A percentile compares a stretch with the other conserved stretches of the same genome.
Conservation (phyloP, 2,797 vertebrate species). For the Notolepis coatsorum region DNA sequence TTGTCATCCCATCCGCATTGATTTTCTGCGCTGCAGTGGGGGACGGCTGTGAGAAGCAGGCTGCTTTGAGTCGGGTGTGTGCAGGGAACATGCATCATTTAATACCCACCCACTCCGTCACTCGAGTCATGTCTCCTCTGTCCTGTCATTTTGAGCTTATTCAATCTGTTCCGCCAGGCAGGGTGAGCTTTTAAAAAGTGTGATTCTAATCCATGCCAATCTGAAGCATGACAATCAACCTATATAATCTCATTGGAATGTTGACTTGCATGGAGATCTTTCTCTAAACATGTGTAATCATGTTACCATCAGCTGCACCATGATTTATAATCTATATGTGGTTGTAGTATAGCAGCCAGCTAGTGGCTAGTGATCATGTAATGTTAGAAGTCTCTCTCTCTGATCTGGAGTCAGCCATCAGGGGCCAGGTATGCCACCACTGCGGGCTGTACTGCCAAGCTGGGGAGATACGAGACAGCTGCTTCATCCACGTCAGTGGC, state of each 20-base stretch:
- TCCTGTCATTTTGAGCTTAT: constrained; percentile 65
- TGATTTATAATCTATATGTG: constrained; percentile 6
- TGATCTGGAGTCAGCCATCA: constrained; percentile 37
- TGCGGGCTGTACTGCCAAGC: constrained; percentile 8
- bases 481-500: constrained; percentile 35
- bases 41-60: constrained; percentile 42
- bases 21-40: constrained; percentile 36
- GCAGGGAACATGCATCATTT: constrained; percentile 74
- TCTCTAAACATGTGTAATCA: constrained; percentile 11
- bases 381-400: constrained; percentile 2
- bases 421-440: constrained; percentile 16
- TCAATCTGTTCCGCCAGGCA: constrained; percentile 55
- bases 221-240: constrained; percentile 26
- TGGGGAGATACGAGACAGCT: constrained; percentile 34
- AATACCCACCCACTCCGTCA: constrained; percentile 59
- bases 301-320: constrained; percentile 21
- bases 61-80: constrained; percentile 37
- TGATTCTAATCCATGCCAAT: constrained; percentile 53
- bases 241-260: constrained; percentile 32
- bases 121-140: constrained; percentile 66
- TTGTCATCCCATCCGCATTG: constrained; percentile 57
- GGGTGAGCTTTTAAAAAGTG: constrained; percentile 34
- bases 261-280: constrained; percentile 9
- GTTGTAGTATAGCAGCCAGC: not conserved
- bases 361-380: constrained; percentile 9